Base-by-base conservation (phyloP, 2,888 invertebrate species). In the Drosophila subquinaria region DNA sequence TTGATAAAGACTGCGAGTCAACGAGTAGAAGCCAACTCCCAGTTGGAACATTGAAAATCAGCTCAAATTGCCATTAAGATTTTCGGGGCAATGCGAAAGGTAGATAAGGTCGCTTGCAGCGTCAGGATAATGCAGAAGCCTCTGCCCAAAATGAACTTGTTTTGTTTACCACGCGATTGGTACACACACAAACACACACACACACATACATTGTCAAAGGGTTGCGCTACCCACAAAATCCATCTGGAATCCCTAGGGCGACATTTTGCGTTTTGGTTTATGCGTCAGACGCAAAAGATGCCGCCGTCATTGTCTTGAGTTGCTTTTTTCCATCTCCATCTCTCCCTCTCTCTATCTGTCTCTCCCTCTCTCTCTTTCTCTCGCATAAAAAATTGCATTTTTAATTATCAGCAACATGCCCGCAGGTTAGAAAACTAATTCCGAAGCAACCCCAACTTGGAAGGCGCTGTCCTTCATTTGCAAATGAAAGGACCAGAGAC, bases 1-100 rank as follows among this genome's bases (percentile, higher is more conserved):
- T 89, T 81, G 88, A 89, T 86, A 86, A 89, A 84, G 82, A 23
- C 40, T 23, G 45, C 52, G 40, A 8, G 27, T 62, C 6, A 9
- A 20, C 6, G 30, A n/a, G 5, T 13, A 59, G 69, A 61, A 55
- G 40, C 36, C 63, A 84, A 90, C 91, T 93, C 93, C 92, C 92
- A 90, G 86, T 87, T 89, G 92, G 91, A 91, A 92, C 92, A 92
- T 92, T 92, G 92, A 90, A 90, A 92, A 92, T 92, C 92, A 92
- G 92, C 92, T 92, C 92, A 91, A 92, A 92, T 91, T 92, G 91
- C 92, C 92, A 92, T 92, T 92, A 92, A 92, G 92, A 91, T 79
- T 83, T 88, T 74, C 60, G 76, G 73, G 53, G 59, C 76, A 67
- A 48, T 66, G 66, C 57, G 51, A 52, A 74, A 83, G 77, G 88